Percentiles rank a stretch among this genome's conserved stretches.
Conservation (phyloP, 2,888 invertebrate species). For the Cetonia aurata region DNA sequence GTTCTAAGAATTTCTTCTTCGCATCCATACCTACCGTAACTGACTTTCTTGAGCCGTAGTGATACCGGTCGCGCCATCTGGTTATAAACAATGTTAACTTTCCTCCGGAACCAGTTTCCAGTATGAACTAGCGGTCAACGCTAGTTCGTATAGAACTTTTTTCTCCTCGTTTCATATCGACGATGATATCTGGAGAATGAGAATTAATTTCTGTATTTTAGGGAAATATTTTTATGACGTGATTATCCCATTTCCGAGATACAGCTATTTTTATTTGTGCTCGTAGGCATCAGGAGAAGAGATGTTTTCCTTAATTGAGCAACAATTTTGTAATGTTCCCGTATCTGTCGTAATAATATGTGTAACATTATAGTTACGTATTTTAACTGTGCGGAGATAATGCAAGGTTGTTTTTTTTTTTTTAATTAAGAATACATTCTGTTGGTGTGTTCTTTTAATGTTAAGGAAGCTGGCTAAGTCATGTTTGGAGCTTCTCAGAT, state of each 20-base stretch:
- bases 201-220: conserved; percentile 35
- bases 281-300: not conserved
- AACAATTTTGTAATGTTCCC: conserved; percentile 35
- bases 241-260: conserved; percentile 38
- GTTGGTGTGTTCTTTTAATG: not conserved
- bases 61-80: conserved; percentile 30
- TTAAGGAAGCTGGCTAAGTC: too few relatives aligned
- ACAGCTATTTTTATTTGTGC: conserved; percentile 15
- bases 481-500: too few relatives aligned
- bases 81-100: conserved; percentile 36
- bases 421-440: not conserved
- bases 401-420: not conserved
- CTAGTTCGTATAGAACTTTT: not conserved
- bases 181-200: conserved; percentile 28
- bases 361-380: conserved; percentile 25
- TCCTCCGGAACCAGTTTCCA: conserved; percentile 37
- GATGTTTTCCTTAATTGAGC: conserved; percentile 30
- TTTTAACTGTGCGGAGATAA: not conserved
- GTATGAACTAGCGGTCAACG: conserved; percentile 16
- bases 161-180: conserved; percentile 19
- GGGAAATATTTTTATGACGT: conserved; percentile 36
- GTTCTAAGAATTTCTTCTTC: too few relatives aligned
- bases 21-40: not conserved
- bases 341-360: conserved; percentile 38
- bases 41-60: conserved; percentile 8